phyloP scores from a whole-genome alignment of 2,888 invertebrate species.

The Griposia aprilina region DNA sequence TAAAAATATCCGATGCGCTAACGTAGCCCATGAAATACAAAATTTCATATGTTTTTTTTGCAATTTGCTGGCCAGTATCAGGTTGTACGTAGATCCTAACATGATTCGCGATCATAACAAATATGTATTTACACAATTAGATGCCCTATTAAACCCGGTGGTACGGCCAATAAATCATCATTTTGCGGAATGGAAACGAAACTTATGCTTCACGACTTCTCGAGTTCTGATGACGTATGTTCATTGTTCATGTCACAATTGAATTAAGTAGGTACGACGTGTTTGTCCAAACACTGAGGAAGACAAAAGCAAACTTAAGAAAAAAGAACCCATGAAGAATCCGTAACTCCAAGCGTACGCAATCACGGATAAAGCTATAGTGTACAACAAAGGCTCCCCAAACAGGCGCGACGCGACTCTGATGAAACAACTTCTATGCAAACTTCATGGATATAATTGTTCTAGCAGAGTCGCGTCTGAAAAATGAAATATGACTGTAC shows the following conservation, averaged over 20 bases:
- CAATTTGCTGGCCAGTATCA: too few species aligned
- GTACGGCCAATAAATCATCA: slow-evolving; percentile 26
- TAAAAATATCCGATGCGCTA: too few species aligned
- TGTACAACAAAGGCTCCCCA: not conserved
- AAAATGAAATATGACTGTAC: too few species aligned
- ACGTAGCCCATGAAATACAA: too few species aligned
- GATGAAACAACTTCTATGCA: not conserved
- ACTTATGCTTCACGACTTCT: not conserved
- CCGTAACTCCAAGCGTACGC: not conserved
- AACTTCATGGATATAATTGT: not conserved
- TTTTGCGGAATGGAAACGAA: not conserved
- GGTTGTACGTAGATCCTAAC: too few species aligned
- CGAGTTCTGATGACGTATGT: slow-evolving; percentile 27
- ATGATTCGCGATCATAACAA: too few species aligned
- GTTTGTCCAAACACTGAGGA: slow-evolving; percentile 1
- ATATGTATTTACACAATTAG: not conserved
- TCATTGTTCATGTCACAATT: slow-evolving; percentile 43
- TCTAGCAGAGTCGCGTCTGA: not conserved
- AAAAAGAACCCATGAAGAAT: not conserved
- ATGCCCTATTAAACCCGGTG: too few species aligned
- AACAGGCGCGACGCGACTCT: too few species aligned
- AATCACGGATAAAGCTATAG: not conserved
- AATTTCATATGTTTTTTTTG: too few species aligned
- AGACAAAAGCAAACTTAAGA: not conserved
- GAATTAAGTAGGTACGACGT: slow-evolving; percentile 15